phyloP scores from a whole-genome alignment of 23 tunicate genomes.

The Ascidia mentula region DNA sequence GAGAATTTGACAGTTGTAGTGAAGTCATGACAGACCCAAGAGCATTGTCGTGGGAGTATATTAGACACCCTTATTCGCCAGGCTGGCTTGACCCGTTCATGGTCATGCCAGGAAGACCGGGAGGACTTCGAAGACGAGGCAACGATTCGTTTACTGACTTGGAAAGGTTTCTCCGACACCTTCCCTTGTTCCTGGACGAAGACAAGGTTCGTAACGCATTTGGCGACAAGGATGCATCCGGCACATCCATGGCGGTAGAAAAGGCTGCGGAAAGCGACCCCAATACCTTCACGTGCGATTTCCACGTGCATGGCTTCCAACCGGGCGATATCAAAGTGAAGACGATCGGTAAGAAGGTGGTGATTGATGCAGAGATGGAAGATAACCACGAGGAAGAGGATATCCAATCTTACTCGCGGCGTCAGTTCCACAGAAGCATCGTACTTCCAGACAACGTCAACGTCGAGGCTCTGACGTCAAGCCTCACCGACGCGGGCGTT shows the following conservation, averaged over 20 bases:
- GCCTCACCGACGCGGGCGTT: slow-evolving; percentile 17
- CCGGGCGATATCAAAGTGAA: slow-evolving; percentile 29
- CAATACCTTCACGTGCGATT: background rate
- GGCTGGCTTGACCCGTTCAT: background rate
- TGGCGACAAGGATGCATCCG: background rate
- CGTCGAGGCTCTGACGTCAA: slow-evolving; percentile 21
- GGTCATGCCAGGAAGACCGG: background rate
- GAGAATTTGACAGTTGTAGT: background rate
- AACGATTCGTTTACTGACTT: background rate
- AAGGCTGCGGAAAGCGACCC: background rate
- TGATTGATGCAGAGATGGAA: slow-evolving; percentile 20
- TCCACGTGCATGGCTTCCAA: slow-evolving; percentile 17
- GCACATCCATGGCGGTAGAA: background rate
- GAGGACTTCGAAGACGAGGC: background rate
- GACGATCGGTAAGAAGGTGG: slow-evolving; percentile 23
- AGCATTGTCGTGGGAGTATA: background rate
- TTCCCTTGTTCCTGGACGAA: background rate
- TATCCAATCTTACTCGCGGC: slow-evolving; percentile 18
- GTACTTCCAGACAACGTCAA: slow-evolving; percentile 31
- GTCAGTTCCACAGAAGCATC: slow-evolving; percentile 13
- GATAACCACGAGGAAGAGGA: slow-evolving; percentile 7
- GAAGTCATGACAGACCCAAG: background rate
- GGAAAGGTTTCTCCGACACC: background rate
- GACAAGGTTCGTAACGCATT: background rate
- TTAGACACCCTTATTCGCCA: background rate